A percentile compares a stretch with the other conserved stretches of the same genome.
These are phyloP conservation scores for Apotomis betuletana DNA, from an alignment of 2,888 invertebrate genomes.

Conservation along the genomic window DNA sequence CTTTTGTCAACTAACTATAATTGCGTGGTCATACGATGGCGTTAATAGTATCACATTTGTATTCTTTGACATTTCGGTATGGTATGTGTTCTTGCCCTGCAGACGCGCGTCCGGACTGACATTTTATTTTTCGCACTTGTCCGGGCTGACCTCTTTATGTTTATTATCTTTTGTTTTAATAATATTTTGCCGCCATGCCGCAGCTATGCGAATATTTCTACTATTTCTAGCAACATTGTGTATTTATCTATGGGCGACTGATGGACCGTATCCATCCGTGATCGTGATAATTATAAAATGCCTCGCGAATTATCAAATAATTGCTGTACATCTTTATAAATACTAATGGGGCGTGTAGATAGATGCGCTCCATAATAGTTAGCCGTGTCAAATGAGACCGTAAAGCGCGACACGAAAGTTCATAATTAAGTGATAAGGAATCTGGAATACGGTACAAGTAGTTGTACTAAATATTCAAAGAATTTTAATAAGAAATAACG, in stretches of 20 bases:
- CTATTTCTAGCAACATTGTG: background rate
- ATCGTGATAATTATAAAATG: constrained; percentile 29
- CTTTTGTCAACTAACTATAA: too few species aligned
- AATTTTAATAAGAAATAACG: constrained; percentile 20
- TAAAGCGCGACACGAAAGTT: background rate
- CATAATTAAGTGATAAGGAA: background rate
- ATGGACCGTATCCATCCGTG: constrained; percentile 20
- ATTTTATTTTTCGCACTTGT: too few species aligned
- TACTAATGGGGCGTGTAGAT: constrained; percentile 24
- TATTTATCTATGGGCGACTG: constrained; percentile 16
- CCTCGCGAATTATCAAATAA: constrained; percentile 31
- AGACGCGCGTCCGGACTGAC: too few species aligned
- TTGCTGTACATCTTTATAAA: constrained; percentile 28
- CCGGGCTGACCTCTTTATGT: background rate
- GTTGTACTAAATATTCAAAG: constrained; percentile 6
- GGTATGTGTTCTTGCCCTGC: too few species aligned
- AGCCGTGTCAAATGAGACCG: background rate
- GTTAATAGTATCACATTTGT: too few species aligned
- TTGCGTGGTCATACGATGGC: too few species aligned
- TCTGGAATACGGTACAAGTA: background rate
- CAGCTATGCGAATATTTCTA: constrained; percentile 21
- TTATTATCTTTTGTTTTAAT: background rate
- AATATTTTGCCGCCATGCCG: constrained; percentile 20
- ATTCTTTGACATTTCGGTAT: too few species aligned
- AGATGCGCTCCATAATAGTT: constrained; percentile 3